Base-by-base conservation (phyloP, 2,797 vertebrate genomes). In the Cyclopterus lumpus region DNA sequence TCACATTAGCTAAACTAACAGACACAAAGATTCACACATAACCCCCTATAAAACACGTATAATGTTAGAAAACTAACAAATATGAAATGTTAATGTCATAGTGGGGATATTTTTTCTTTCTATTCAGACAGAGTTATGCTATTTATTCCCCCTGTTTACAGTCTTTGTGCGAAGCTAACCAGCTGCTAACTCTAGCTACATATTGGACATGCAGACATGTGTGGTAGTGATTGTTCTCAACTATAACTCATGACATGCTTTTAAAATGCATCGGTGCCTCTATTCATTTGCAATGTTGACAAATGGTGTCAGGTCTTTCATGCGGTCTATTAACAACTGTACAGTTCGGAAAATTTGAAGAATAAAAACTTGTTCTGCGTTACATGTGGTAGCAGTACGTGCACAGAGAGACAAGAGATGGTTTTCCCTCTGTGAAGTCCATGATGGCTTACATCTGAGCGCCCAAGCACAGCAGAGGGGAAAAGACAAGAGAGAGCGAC, bases 361-460 rank as follows among this genome's bases (percentile, higher is more conserved):
- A 3, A 18, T 28, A 34, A 53, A 46, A 44, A 51, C 8, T 32
- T 26, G 6, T 51, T 22, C 10, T 34, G 49, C 20, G 51, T 36
- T 1, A 61, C 18, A 32, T 46, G 26, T 65, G 38, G 16, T 46
- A n/a, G 20, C 49, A 48, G 12, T 40, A 3, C 4, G 26, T 67
- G n/a, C 42, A 62, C 20, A 34, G 22, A 6, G 16, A 53, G 24
- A 68, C 8, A 8, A 12, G 20, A 54, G 11, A 26, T 8, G 36
- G 22, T 38, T 36, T 1, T 3, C 12, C 12, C 57, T 32, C n/a
- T 48, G 18, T 26, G 38, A 61, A 61, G 11, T 16, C 4, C 14
- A 7, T 49, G 20, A 77, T 73, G 26, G 20, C 18, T 67, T 9
- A 28, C 26, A 57, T 80, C 64, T 54, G 60, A 67, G 42, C 3